phyloP scores from a whole-genome alignment of 2,888 invertebrate genomes.

The Drosophila lutescens region DNA sequence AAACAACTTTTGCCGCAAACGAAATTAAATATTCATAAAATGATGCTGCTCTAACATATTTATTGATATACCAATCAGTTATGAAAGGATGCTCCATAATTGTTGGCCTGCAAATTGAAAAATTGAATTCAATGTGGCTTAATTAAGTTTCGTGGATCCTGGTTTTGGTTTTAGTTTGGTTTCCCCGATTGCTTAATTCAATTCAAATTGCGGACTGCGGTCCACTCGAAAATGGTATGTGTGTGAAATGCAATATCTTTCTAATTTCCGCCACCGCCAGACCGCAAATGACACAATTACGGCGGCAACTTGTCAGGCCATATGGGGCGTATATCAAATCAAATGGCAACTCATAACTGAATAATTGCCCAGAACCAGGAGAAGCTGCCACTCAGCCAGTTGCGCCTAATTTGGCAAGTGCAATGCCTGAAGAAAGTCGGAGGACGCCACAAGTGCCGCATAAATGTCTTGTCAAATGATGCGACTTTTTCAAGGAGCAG shows the following conservation, averaged over 20 bases:
- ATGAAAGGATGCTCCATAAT: conserved; percentile 1
- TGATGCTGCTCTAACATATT: conserved; percentile 4
- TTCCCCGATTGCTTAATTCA: conserved; percentile 12
- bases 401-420: conserved; percentile 76
- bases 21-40: conserved; percentile 13
- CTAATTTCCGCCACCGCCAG: conserved; percentile 25
- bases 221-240: conserved; percentile 12
- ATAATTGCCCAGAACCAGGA: conserved; percentile 55
- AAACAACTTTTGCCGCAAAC: conserved; percentile 7
- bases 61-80: conserved; percentile 1
- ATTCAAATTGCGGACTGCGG: conserved; percentile 14
- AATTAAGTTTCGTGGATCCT: conserved; percentile 23
- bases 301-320: conserved; percentile 47
- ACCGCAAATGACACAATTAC: conserved; percentile 47
- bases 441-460: conserved; percentile 76
- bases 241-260: conserved; percentile 10
- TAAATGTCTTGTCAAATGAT: conserved; percentile 79
- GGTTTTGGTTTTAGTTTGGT: conserved; percentile 1
- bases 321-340: conserved; percentile 61
- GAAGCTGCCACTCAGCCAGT: conserved; percentile 59
- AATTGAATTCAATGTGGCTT: conserved; percentile 27
- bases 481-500: conserved; percentile 66
- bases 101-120: conserved; percentile 11
- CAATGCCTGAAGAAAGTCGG: conserved; percentile 20
- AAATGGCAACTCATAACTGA: conserved; percentile 68